Evolutionary conservation across 1,140 invertebrate genomes (phyloP), one percentile per base, ranked within the genome.

Genomic region (Caerostris darwini): DNA sequence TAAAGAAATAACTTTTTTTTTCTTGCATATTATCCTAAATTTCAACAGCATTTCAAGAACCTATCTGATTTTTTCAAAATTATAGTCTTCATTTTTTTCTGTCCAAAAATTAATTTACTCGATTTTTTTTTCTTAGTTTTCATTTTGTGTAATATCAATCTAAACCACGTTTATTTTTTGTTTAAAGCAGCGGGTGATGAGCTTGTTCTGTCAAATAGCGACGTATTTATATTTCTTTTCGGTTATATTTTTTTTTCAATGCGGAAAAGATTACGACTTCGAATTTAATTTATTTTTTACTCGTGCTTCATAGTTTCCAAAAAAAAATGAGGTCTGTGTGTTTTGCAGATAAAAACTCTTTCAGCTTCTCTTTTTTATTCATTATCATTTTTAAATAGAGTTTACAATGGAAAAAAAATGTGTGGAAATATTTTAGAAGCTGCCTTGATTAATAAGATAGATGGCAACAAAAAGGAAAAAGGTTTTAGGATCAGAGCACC

Each of bases 151-250:
- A 12, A 77, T 77, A 77, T 34, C 71, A 77, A 77, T 77, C 71
- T 77, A 77, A 53, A 77, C 50, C 14, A 10, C 19, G 34, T 34
- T 10, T 53, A 3, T 34, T n/a, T 34, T 34, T 34, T 77, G 34
- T 50, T 77, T 77, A 77, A 77, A 12, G 71, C 34, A 77, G 71
- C 71, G 71, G 71, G 19, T 77, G 71, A 77, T 77, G 71, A 77
- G 50, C 50, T 77, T 77, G 71, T 50, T 10, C 71, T 77, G 71
- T 77, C 71, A 77, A 77, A 77, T 53, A 53, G 50, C 71, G 50
- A 77, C 34, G 10, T 50, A 77, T 77, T 77, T 53, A 34, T 77
- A 77, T 77, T 77, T 77, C 71, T 77, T 77, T 77, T 77, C 14
- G 7, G 34, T 10, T 5, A 17, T n/a, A 17, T 77, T 53, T 77